These are phyloP conservation scores for Ctenoplectra terminalis DNA, from an alignment of 1,140 invertebrate genomes.

Conservation along the genomic window DNA sequence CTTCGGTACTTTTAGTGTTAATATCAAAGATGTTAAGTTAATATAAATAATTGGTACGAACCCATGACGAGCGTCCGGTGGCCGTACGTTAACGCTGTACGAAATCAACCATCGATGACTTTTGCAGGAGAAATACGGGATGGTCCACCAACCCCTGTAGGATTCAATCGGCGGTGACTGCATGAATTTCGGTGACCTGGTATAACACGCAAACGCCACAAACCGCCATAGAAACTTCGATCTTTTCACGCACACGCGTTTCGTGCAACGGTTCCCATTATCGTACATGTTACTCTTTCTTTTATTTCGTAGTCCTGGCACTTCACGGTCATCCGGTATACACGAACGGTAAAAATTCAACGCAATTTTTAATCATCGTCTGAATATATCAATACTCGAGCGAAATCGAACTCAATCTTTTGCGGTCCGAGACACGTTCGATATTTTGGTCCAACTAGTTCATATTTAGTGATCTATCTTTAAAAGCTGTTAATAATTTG, in stretches of 20 bases:
- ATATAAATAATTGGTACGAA: slow-evolving; percentile 65
- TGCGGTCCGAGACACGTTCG: too few relatives aligned
- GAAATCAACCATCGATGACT: slow-evolving; percentile 89
- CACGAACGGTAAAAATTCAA: slow-evolving; percentile 7
- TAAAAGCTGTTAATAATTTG: too few relatives aligned
- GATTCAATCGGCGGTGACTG: slow-evolving; percentile 86
- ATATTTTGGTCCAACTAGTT: too few relatives aligned
- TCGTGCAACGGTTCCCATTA: slow-evolving; percentile 55
- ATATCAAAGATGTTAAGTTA: not conserved
- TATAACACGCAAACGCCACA: slow-evolving; percentile 73
- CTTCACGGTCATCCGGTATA: slow-evolving; percentile 67
- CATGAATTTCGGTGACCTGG: slow-evolving; percentile 88
- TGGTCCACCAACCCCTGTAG: slow-evolving; percentile 91
- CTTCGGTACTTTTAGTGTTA: too few relatives aligned
- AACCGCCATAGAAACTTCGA: slow-evolving; percentile 73
- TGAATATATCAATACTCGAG: slow-evolving; percentile 13
- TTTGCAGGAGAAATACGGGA: slow-evolving; percentile 90
- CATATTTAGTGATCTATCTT: too few relatives aligned
- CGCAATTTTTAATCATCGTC: not conserved
- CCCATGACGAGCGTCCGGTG: slow-evolving; percentile 84
- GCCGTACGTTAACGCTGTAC: slow-evolving; percentile 89
- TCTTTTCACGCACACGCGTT: slow-evolving; percentile 49
- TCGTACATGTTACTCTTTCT: not conserved
- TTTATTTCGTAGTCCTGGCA: slow-evolving; percentile 42
- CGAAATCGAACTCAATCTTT: too few relatives aligned